Percentiles rank a stretch among this genome's conserved stretches.
These are phyloP conservation scores for Oryzias sinensis DNA, from an alignment of 2,797 vertebrate species.

Conservation along the genomic window DNA sequence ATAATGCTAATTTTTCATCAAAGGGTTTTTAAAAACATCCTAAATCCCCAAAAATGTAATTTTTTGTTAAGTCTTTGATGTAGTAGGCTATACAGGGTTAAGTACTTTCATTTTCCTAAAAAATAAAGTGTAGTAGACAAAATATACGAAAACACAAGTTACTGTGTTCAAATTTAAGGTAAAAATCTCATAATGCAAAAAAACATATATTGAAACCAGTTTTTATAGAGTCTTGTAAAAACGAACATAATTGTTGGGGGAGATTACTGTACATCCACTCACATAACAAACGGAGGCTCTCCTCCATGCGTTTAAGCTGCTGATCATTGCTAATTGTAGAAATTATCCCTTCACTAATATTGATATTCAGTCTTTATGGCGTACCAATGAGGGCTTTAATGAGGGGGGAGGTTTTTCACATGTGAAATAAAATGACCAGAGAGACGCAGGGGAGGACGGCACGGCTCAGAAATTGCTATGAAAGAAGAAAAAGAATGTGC, in stretches of 20 bases:
- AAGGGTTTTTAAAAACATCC: too few species aligned
- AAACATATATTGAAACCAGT: too few species aligned
- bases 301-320: neutral
- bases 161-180: too few species aligned
- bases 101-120: too few species aligned
- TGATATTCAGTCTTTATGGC: constrained; percentile 23
- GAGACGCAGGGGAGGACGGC: constrained; percentile 29
- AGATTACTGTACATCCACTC: neutral
- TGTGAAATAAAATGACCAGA: constrained; percentile 41
- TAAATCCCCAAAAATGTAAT: too few species aligned
- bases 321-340: constrained; percentile 46
- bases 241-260: neutral
- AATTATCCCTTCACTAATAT: constrained; percentile 39
- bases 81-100: too few species aligned
- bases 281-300: neutral
- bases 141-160: too few species aligned
- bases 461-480: constrained; percentile 35
- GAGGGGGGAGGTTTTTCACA: constrained; percentile 24
- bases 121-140: too few species aligned
- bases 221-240: too few species aligned
- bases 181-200: too few species aligned
- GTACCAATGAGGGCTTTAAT: constrained; percentile 17
- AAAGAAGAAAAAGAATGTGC: constrained; percentile 47
- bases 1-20: too few species aligned
- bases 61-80: too few species aligned